A percentile compares a stretch with the other conserved stretches of the same genome.
phyloP scores from a whole-genome alignment of 1,140 invertebrate species.

The Ditylenchus dipsaci region DNA sequence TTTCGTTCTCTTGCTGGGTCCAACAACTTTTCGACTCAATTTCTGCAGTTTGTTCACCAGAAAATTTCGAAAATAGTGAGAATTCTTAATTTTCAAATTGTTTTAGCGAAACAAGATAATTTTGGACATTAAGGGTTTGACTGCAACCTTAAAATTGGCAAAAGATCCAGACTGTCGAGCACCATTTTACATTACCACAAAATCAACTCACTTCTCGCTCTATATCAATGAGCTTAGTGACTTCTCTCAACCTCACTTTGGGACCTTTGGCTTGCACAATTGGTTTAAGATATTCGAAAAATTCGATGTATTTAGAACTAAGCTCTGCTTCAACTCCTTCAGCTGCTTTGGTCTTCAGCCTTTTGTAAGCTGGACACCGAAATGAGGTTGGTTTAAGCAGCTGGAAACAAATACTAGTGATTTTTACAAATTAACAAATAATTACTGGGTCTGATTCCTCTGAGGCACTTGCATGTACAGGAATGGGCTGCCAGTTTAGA shows the following conservation, averaged over 20 bases:
- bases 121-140: too few species aligned
- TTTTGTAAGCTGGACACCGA: conserved; percentile 12
- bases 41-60: too few species aligned
- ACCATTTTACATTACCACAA: neutral
- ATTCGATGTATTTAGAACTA: conserved; percentile 11
- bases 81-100: too few species aligned
- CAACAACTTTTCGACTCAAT: too few species aligned
- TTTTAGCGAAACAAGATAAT: too few species aligned
- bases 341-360: conserved; percentile 7
- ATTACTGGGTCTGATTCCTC: conserved; percentile 13
- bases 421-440: neutral
- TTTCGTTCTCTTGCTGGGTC: too few species aligned
- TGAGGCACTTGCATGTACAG: conserved; percentile 15
- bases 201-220: conserved; percentile 10
- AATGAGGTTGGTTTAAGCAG: conserved; percentile 20
- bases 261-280: conserved; percentile 2
- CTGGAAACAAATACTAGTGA: neutral
- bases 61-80: too few species aligned
- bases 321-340: conserved; percentile 10
- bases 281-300: conserved; percentile 12
- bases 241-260: conserved; percentile 1
- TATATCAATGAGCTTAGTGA: conserved; percentile 17
- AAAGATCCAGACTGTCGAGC: neutral
- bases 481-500: conserved; percentile 16
- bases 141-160: too few species aligned